phyloP scores from a whole-genome alignment of 2,797 vertebrate species.

The Alcedo atthis region DNA sequence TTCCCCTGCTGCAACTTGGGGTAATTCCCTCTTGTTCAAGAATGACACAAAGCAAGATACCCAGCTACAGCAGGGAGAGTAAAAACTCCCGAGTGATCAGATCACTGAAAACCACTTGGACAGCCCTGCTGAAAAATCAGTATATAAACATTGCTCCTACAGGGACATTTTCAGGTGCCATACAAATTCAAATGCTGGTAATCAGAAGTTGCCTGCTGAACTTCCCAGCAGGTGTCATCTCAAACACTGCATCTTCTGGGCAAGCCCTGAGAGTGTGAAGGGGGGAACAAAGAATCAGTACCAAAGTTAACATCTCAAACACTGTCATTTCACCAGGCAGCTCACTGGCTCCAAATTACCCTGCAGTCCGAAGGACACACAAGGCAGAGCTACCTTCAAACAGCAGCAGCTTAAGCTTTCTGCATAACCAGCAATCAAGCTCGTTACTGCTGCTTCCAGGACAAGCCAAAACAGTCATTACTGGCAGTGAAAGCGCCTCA shows the following conservation, averaged over 20 bases:
- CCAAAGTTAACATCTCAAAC: neutral
- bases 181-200: neutral
- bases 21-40: too few relatives aligned
- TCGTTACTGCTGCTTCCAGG: neutral
- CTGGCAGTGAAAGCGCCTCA: neutral
- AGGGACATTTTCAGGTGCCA: neutral
- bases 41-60: too few relatives aligned
- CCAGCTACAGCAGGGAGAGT: too few relatives aligned
- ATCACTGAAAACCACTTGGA: neutral
- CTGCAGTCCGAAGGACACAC: neutral
- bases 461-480: neutral
- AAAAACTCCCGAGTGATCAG: too few relatives aligned
- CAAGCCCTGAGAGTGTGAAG: accelerated
- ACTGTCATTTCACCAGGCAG: neutral
- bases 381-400: neutral
- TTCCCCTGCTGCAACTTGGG: too few relatives aligned
- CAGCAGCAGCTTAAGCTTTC: neutral
- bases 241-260: neutral
- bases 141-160: neutral
- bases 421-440: neutral
- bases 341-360: neutral
- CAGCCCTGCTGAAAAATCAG: neutral
- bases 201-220: neutral
- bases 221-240: accelerated
- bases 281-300: neutral